A percentile compares a stretch with the other conserved stretches of the same genome.
These are phyloP conservation scores for Anticlea derivata DNA, from an alignment of 2,888 invertebrate genomes.

Conservation along the genomic window DNA sequence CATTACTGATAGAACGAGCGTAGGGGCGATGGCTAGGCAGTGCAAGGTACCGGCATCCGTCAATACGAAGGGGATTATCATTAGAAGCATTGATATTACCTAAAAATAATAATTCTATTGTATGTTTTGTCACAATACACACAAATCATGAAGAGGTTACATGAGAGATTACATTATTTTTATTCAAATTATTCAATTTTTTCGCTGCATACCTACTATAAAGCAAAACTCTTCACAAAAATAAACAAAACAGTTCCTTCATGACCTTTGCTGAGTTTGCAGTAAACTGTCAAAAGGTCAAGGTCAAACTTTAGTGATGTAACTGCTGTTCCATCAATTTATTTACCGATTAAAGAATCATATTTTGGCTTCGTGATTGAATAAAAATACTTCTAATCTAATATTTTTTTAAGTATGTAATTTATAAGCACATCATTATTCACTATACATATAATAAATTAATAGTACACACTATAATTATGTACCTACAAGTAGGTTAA, in stretches of 20 bases:
- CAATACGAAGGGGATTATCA: conserved; percentile 69
- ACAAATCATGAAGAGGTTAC: background rate
- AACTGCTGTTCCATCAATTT: background rate
- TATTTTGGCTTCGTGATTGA: too few species aligned
- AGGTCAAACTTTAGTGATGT: conserved; percentile 26
- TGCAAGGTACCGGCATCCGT: conserved; percentile 55
- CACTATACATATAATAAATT: background rate
- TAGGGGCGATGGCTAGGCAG: conserved; percentile 70
- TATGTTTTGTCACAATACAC: conserved; percentile 37
- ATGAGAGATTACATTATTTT: too few species aligned
- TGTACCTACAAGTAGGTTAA: too few species aligned
- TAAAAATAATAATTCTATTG: conserved; percentile 69
- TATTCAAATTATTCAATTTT: too few species aligned
- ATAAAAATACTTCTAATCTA: too few species aligned
- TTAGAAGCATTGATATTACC: conserved; percentile 73
- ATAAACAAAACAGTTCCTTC: background rate
- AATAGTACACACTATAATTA: too few species aligned
- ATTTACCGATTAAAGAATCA: background rate
- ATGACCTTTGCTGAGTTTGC: conserved; percentile 1
- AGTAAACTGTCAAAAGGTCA: conserved; percentile 23
- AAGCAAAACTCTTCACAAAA: too few species aligned
- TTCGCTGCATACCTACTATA: too few species aligned
- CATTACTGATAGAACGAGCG: conserved; percentile 67
- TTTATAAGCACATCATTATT: background rate
- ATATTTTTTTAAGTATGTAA: background rate